Evolutionary conservation across 1,140 invertebrate species (phyloP), one percentile per base, ranked within the genome.

Genomic region (Euura lappo): DNA sequence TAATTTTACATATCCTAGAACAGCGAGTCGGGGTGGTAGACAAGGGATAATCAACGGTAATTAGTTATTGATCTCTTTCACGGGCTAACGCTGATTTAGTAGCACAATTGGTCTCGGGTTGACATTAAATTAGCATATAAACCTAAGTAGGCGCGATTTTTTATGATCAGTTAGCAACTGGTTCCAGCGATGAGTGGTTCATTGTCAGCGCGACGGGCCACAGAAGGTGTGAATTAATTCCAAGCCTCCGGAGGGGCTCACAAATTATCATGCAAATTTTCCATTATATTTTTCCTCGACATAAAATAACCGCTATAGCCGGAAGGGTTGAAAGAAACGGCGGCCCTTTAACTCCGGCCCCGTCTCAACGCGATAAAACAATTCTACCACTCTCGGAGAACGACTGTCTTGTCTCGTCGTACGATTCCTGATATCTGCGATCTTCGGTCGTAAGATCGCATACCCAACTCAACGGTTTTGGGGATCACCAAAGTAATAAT

Each of bases 231-330:
- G 45, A 44, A 44, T 46, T 44, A 70, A 44, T 70, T 70, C 42
- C 28, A 7, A 42, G n/a, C 46, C 69, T 6, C 3, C 5, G 51
- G 69, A 44, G 45, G 69, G 69, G 69, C 69, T 51, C 10, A 28
- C 44, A 44, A 70, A 70, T 42, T 60, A 60, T 70, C 46, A 70
- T 70, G 69, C n/a, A 70, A 70, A 70, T 70, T 70, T 70, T 10
- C 3, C 45, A 70, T 70, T 70, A 70, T 60, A n/a, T 60, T 60
- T 11, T n/a, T n/a, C 51, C 28, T 28, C 28, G 28, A 4, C 8
- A n/a, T 8, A 60, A n/a, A n/a, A 60, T 60, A 60, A 60, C 51
- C 51, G 51, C 51, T 60, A 60, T 60, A 28, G 28, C 13, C 51
- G 51, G 13, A 60, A 60, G 3, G 3, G 51, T n/a, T 60, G 51